Evolutionary conservation across 2,797 vertebrate species (phyloP).

Genomic region (Morus bassanus): DNA sequence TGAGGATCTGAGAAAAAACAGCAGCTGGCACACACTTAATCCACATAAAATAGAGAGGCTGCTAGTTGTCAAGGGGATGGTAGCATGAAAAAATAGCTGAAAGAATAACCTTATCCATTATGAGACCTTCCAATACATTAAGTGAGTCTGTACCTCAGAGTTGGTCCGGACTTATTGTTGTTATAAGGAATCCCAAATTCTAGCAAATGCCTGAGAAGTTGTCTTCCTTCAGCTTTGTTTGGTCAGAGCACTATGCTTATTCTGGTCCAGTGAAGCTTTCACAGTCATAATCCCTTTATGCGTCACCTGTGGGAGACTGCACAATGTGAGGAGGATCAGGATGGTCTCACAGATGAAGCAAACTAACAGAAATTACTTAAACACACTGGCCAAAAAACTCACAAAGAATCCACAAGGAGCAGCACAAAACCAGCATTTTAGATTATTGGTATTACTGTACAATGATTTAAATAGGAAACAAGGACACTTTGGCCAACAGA

Average conservation of each 20-base stretch:
- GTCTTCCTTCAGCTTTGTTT: neutral
- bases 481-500: neutral
- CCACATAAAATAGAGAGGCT: neutral
- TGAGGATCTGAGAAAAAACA: neutral
- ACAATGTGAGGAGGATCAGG: accelerated
- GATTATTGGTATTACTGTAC: neutral
- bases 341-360: neutral
- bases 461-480: neutral
- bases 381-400: neutral
- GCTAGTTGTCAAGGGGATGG: neutral
- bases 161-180: neutral
- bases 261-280: neutral
- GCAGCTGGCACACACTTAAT: neutral
- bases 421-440: neutral
- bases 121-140: neutral
- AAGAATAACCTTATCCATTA: neutral
- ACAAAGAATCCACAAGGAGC: neutral
- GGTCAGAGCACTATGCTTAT: neutral
- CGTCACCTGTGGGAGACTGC: neutral
- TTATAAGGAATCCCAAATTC: neutral
- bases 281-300: neutral
- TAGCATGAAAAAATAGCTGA: neutral
- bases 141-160: neutral
- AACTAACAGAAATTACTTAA: neutral
- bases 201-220: neutral